Percentiles rank a stretch among this genome's conserved stretches.
Conservation (phyloP, 2,797 vertebrate genomes). For the Macroramphosus scolopax region DNA sequence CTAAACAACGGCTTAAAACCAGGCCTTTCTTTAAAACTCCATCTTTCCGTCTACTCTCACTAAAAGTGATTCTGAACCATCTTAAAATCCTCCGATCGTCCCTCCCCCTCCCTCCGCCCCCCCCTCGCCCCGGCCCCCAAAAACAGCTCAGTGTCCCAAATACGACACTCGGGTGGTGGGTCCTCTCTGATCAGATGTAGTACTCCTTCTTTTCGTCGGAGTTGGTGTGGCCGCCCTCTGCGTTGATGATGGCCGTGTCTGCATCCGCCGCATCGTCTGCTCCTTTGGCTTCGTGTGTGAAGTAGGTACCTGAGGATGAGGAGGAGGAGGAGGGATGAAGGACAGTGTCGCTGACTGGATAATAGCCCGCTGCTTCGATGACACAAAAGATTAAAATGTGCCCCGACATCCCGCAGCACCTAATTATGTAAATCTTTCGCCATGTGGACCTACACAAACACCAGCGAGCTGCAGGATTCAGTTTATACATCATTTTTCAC, state of each 20-base stretch:
- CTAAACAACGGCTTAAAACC: slow-evolving; percentile 81
- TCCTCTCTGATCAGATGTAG: slow-evolving; percentile 88
- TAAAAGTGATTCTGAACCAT: slow-evolving; percentile 36
- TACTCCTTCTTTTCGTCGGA: slow-evolving; percentile 99
- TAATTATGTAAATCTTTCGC: slow-evolving; percentile 60
- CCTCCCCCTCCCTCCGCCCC: slow-evolving; percentile 52
- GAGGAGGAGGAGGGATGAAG: slow-evolving; percentile 17
- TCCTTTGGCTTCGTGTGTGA: slow-evolving; percentile 99
- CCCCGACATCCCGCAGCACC: slow-evolving; percentile 35
- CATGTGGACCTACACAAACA: slow-evolving; percentile 34
- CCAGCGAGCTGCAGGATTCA: slow-evolving; percentile 37
- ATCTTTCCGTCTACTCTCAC: slow-evolving; percentile 27
- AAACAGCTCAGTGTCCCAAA: slow-evolving; percentile 66
- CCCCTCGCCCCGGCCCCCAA: slow-evolving; percentile 43
- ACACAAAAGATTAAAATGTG: slow-evolving; percentile 58
- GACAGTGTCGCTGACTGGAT: slow-evolving; percentile 45
- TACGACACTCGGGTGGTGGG: slow-evolving; percentile 69
- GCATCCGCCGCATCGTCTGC: slow-evolving; percentile 98
- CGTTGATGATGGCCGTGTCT: slow-evolving; percentile 99
- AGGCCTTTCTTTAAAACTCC: slow-evolving; percentile 55
- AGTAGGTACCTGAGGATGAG: slow-evolving; percentile 89
- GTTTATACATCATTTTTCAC: slow-evolving; percentile 34
- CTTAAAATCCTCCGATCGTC: slow-evolving; percentile 5
- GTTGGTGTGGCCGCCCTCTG: slow-evolving; percentile 99
- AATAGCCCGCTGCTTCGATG: slow-evolving; percentile 48